phyloP scores from a whole-genome alignment of 2,113 vertebrate genomes.

The Chloroceryle aenea region DNA sequence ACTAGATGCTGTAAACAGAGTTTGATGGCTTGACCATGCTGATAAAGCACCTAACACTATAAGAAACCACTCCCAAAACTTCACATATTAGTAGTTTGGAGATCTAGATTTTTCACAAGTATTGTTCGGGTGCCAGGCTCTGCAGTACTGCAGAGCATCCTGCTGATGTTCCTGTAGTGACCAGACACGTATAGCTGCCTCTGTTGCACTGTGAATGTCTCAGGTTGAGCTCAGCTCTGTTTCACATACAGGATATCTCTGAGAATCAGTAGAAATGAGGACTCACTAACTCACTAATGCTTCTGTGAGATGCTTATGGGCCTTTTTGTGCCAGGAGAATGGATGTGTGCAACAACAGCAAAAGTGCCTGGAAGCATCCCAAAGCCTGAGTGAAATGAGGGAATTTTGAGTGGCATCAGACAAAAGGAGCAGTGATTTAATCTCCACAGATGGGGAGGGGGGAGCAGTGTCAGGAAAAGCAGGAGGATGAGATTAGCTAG shows the following conservation, averaged over 20 bases:
- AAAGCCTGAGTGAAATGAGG: constrained; percentile 44
- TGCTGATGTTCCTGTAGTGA: background rate
- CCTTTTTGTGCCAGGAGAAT: constrained; percentile 52
- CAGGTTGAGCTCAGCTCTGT: background rate
- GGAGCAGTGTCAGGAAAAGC: constrained; percentile 47
- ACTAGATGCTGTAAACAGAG: background rate
- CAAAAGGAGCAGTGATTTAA: constrained; percentile 62
- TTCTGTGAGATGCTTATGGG: constrained; percentile 34
- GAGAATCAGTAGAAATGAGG: background rate
- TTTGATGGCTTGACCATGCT: background rate
- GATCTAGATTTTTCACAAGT: background rate
- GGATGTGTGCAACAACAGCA: constrained; percentile 39
- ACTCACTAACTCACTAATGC: background rate
- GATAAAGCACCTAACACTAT: background rate
- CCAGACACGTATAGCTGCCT: background rate
- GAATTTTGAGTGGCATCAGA: constrained; percentile 55
- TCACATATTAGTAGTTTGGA: background rate
- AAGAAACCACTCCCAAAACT: background rate
- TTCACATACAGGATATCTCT: background rate
- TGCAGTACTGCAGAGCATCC: background rate
- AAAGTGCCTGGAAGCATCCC: constrained; percentile 55
- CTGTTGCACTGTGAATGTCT: background rate
- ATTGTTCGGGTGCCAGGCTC: background rate
- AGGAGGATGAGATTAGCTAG: constrained; percentile 63
- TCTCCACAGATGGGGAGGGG: constrained; percentile 52